These are phyloP conservation scores for Geococcyx californianus DNA, from an alignment of 2,113 vertebrate genomes.

Conservation along the genomic window DNA sequence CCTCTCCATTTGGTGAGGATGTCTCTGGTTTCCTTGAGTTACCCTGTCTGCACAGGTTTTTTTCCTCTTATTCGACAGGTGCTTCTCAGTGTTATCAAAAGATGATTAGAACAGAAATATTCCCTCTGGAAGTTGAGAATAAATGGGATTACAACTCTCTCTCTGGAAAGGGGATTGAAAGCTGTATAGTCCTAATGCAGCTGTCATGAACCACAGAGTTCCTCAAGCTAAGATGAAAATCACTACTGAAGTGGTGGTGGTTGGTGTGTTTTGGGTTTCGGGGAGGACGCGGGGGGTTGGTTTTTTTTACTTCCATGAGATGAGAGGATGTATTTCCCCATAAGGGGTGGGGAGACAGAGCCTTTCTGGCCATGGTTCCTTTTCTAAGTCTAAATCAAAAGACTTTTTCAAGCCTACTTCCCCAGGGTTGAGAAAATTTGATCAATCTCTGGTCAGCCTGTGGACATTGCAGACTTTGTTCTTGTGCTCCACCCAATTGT, in stretches of 20 bases:
- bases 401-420: background rate
- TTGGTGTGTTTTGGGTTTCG: background rate
- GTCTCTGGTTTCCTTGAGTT: background rate
- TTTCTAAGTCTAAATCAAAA: background rate
- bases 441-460: background rate
- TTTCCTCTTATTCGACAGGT: background rate
- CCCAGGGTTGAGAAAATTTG: background rate
- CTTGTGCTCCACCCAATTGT: background rate
- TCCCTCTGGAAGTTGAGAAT: background rate
- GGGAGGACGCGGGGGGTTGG: background rate
- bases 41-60: background rate
- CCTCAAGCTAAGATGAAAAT: background rate
- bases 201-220: background rate
- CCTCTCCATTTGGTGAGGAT: rapidly evolving
- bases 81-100: background rate
- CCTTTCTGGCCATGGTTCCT: background rate
- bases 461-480: background rate
- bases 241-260: background rate
- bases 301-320: background rate
- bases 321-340: background rate
- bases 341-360: background rate
- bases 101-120: background rate
- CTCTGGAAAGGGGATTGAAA: background rate
- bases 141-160: background rate
- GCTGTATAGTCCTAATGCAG: background rate